Conservation (phyloP, 2,888 invertebrate species). For the Noctuana brunneofusca region DNA sequence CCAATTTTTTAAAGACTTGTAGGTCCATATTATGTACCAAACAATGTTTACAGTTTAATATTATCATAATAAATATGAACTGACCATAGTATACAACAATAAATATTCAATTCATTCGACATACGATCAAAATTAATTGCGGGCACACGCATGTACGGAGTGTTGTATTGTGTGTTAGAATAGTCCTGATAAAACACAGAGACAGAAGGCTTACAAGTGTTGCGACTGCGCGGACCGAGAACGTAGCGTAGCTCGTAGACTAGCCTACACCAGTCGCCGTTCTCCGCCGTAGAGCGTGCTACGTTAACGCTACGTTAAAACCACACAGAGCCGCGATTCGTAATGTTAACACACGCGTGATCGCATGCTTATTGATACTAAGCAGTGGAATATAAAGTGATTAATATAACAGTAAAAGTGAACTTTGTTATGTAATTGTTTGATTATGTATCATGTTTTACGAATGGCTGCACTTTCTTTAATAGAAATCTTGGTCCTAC, state of each 20-base stretch:
- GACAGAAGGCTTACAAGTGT: conserved; percentile 43
- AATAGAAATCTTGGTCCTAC: conserved; percentile 55
- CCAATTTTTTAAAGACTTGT: too few relatives aligned
- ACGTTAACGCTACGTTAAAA: conserved; percentile 48
- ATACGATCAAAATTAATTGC: neutral
- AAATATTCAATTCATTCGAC: neutral
- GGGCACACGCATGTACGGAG: conserved; percentile 4
- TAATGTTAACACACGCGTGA: conserved; percentile 67
- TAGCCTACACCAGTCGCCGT: conserved; percentile 58
- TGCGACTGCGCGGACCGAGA: conserved; percentile 73
- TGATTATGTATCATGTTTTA: conserved; percentile 49
- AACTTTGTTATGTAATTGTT: conserved; percentile 55
- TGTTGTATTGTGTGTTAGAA: conserved; percentile 32
- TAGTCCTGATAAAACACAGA: conserved; percentile 41
- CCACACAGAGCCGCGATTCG: conserved; percentile 45
- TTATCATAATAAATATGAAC: too few relatives aligned
- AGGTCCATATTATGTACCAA: too few relatives aligned
- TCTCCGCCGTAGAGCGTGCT: conserved; percentile 51
- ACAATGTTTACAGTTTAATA: too few relatives aligned
- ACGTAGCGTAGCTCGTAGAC: conserved; percentile 54
- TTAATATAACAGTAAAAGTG: conserved; percentile 71
- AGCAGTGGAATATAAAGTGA: conserved; percentile 71
- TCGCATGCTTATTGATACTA: conserved; percentile 62
- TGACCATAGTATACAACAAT: too few relatives aligned
- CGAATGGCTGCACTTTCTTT: conserved; percentile 55